Base-by-base conservation (phyloP, 2,113 vertebrate species). In the Rhabdornis inornatus region DNA sequence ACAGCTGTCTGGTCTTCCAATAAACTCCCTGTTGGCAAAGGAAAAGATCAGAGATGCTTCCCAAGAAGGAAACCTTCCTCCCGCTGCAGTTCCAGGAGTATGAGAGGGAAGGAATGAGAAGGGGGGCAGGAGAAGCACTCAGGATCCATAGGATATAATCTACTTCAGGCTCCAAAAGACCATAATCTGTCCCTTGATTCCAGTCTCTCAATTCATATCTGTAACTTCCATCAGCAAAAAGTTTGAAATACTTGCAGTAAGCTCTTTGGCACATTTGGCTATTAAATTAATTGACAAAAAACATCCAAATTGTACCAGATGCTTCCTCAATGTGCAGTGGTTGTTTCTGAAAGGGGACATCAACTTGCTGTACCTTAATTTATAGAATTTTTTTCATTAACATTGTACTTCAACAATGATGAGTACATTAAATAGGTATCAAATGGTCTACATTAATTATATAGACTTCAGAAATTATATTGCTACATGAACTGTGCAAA, bases 211-310 rank as follows among this genome's bases (percentile, higher is more conserved):
- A 89, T 76, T 72, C 30, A 24, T 76, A 92, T 63, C 81, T 94
- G 81, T 50, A 95, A 96, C n/a, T 94, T 92, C 65, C 87, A 95
- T 89, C 57, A 94, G 65, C 15, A 95, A 87, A 87, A 82, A 57
- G 10, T 47, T 47, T 92, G 20, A 94, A 64, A 82, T 91, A 77
- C 49, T 92, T 86, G 30, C 50, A 90, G 37, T 77, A 89, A 92
- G 49, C 9, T 57, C 37, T 83, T 91, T 76, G 83, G 39, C n/a
- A 87, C 65, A 65, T 89, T 94, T 89, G 45, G 77, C 52, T 76
- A 40, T 91, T 80, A 87, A 92, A 92, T 85, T 76, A 70, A 89
- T 35, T 35, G 65, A 50, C 45, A 89, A 69, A 76, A 87, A 91
- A 4, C 9, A 35, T 68, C 40, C 74, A 88, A 65, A 70, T 45